Evolutionary conservation across 1,140 invertebrate species (phyloP), one percentile per base, ranked within the genome.

Genomic region (Lanistes nyassanus): DNA sequence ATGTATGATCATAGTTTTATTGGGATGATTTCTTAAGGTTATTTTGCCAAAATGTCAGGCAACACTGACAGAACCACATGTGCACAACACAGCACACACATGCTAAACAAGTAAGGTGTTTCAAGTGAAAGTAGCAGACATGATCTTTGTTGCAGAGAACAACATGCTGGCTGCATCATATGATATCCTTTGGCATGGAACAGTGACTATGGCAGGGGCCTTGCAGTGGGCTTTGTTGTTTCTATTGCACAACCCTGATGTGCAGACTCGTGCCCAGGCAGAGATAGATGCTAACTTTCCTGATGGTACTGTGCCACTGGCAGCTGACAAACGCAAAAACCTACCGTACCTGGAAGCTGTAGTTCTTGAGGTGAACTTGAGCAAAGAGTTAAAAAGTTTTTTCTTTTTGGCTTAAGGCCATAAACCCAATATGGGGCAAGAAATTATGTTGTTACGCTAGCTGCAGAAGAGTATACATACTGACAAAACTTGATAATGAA

Each of bases 121-220:
- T n/a, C n/a, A n/a, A n/a, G n/a, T n/a, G n/a, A n/a, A 47, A 47
- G 42, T 16, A 47, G 9, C 42, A 47, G n/a, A 47, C 1, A 47
- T 47, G 42, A 16, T 72, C 42, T 1, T 11, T 37, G 31, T 55
- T 56, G 11, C 77, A 77, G 76, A 68, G 64, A 75, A 72, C 56
- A 83, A 42, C 70, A 83, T 70, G 39, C 58, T 71, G 64, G 74
- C 56, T 37, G 76, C 42, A 72, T 83, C 51, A 47, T 82, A 69
- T 96, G 98, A 89, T 90, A 97, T 76, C 95, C 95, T 84, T 95
- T 96, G 1, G 96, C 96, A 56, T 64, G 95, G 95, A 0, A 92
- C 95, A 21, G 96, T 98, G 83, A 97, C 96, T 0, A 94, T 95
- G 0, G 88, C 95, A 42, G 93, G 94, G 0, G 95, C 96, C 0